Conservation (phyloP, 2,113 vertebrate species). For the Proteles cristata region DNA sequence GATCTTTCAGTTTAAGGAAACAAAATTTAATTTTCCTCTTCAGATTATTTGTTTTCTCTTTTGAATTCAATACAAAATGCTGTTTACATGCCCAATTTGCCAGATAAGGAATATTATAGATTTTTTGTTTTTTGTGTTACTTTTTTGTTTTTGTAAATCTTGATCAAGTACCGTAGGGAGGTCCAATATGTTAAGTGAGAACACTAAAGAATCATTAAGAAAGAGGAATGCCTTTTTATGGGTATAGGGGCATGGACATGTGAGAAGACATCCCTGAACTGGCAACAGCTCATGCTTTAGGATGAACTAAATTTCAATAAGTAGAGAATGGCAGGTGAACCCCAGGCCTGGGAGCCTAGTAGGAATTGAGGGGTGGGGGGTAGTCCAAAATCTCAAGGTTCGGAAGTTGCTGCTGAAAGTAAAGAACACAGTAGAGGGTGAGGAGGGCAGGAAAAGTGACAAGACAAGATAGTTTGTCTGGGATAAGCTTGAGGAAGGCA, state of each 20-base stretch:
- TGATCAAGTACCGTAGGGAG: background rate
- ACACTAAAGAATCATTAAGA: background rate
- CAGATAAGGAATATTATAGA: background rate
- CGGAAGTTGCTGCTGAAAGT: too few species aligned
- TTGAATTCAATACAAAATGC: background rate
- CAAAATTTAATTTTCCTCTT: constrained; percentile 36
- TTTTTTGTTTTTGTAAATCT: background rate
- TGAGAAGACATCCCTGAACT: background rate
- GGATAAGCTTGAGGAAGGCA: background rate
- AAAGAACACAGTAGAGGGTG: background rate
- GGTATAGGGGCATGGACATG: background rate
- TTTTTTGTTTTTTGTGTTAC: too few species aligned
- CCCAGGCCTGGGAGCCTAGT: background rate
- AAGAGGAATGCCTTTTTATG: background rate
- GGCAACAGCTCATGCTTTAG: background rate
- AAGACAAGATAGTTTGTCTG: background rate
- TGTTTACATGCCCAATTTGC: background rate
- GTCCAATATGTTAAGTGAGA: background rate
- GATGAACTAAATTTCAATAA: background rate
- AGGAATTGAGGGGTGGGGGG: too few species aligned
- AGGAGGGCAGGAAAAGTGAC: background rate
- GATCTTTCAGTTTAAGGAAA: background rate
- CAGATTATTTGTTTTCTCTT: constrained; percentile 30
- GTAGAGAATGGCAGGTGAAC: background rate
- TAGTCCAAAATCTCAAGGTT: background rate